Evolutionary conservation across 2,888 invertebrate genomes (phyloP).

Genomic region (Arrhopalites spinosus): DNA sequence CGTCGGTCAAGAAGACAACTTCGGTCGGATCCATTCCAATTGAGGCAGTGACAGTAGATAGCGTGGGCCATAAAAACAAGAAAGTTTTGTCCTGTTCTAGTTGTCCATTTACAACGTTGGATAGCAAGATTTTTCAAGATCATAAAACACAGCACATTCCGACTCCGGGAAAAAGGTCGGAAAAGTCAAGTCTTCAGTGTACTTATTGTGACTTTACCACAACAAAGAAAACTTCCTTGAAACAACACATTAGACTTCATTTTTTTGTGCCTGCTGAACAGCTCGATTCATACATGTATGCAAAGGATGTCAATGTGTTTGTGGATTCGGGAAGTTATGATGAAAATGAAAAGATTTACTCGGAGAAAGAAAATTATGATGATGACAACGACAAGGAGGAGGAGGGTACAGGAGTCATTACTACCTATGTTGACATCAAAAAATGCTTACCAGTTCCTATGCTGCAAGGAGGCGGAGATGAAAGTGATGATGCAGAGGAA

Average conservation of each 20-base stretch:
- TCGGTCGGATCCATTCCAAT: not conserved
- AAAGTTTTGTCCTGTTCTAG: constrained; percentile 65
- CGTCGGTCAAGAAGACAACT: not conserved
- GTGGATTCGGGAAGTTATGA: constrained; percentile 34
- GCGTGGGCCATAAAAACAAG: not conserved
- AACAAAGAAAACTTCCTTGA: constrained; percentile 72
- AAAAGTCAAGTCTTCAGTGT: constrained; percentile 66
- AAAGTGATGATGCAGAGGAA: not conserved
- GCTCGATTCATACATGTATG: constrained; percentile 30
- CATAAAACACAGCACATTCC: constrained; percentile 58
- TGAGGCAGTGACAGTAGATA: not conserved
- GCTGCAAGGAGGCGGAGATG: not conserved
- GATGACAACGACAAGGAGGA: constrained; percentile 29
- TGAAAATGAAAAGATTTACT: constrained; percentile 38
- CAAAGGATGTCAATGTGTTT: constrained; percentile 32
- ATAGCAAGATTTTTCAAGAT: constrained; percentile 73
- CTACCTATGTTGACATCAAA: constrained; percentile 29
- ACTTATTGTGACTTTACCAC: constrained; percentile 82
- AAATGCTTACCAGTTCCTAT: constrained; percentile 11
- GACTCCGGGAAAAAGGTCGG: not conserved
- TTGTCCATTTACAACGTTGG: constrained; percentile 78
- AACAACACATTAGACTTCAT: constrained; percentile 80
- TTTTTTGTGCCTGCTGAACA: constrained; percentile 60
- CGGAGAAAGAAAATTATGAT: constrained; percentile 39
- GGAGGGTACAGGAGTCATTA: not conserved